Base-by-base conservation (phyloP, 2,113 vertebrate genomes). In the Cephalopholis sonnerati region DNA sequence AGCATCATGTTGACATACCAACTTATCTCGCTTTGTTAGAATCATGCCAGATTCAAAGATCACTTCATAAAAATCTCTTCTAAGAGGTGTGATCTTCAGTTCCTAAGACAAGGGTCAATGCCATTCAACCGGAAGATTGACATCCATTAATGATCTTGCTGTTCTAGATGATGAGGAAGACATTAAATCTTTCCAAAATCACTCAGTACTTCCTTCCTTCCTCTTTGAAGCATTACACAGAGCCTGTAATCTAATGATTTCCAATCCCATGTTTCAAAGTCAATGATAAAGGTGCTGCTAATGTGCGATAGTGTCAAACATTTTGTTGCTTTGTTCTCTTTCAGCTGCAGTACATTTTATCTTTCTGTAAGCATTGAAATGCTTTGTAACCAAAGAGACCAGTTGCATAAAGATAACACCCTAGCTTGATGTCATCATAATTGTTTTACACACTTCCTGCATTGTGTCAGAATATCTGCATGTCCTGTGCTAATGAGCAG, bases 21-120 rank as follows among this genome's bases (percentile, higher is more conserved):
- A 41, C 62, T 68, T 84, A 85, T 81, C 67, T 63, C 54, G 54
- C 24, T 57, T 51, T 3, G 32, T 69, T 39, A 22, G 32, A 81
- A 82, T 50, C 10, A 20, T 32, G 41, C 9, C 68, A 54, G 66
- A 79, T 64, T 86, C 72, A 86, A 91, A 90, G 84, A 86, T 79
- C 61, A 27, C 58, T 82, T 77, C 48, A 79, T 53, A 73, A 81
- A 81, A 72, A 87, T 74, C 53, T 53, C 53, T 29, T 32, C n/a
- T 61, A 3, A 25, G 12, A 79, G 41, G 39, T 50, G 41, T 58
- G 50, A 68, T 10, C 32, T 81, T 77, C 15, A 58, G 20, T 77
- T 74, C 62, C 41, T 11, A 53, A 83, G 48, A 68, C 54, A 66
- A 77, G 48, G 85, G 77, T 90, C 89, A 86, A 68, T 18, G 74